Percentiles rank a stretch among this genome's conserved stretches.
Evolutionary conservation across 2,888 invertebrate species (phyloP).

Genomic region (Apantesis nais): DNA sequence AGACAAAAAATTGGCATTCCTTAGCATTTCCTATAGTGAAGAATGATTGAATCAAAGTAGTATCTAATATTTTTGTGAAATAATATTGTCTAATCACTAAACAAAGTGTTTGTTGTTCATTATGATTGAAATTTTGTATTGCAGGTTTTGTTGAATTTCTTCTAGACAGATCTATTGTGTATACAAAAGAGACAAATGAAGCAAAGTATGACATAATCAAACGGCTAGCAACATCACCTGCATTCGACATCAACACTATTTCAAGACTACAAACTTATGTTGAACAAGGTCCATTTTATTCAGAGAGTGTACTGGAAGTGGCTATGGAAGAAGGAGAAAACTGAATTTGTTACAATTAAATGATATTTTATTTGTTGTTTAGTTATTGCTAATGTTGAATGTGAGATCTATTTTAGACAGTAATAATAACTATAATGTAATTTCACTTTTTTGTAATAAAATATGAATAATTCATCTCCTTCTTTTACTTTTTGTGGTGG

Average conservation of each 20-base stretch:
- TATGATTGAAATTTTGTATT: slow-evolving; percentile 39
- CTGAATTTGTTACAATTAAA: neutral
- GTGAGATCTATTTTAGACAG: slow-evolving; percentile 27
- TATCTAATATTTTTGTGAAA: neutral
- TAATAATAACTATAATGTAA: slow-evolving; percentile 15
- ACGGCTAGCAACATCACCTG: slow-evolving; percentile 83
- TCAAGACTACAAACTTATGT: slow-evolving; percentile 89
- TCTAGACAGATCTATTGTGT: slow-evolving; percentile 89
- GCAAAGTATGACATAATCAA: slow-evolving; percentile 90
- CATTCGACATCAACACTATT: slow-evolving; percentile 87
- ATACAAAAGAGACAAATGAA: slow-evolving; percentile 90
- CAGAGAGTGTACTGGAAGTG: slow-evolving; percentile 89
- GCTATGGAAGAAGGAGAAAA: slow-evolving; percentile 89
- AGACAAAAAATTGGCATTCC: neutral
- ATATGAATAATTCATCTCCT: slow-evolving; percentile 54
- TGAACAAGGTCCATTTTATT: slow-evolving; percentile 91
- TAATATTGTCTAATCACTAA: neutral
- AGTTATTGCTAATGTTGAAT: slow-evolving; percentile 4
- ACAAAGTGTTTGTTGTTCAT: neutral
- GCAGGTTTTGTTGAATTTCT: slow-evolving; percentile 91
- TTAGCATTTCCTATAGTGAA: neutral
- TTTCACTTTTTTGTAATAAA: slow-evolving; percentile 30
- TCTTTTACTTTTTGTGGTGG: slow-evolving; percentile 65
- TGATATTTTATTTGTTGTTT: neutral
- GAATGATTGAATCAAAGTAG: neutral